Percentiles rank a stretch among this genome's conserved stretches.
phyloP scores from a whole-genome alignment of 2,113 vertebrate species.

The Carettochelys insculpta region DNA sequence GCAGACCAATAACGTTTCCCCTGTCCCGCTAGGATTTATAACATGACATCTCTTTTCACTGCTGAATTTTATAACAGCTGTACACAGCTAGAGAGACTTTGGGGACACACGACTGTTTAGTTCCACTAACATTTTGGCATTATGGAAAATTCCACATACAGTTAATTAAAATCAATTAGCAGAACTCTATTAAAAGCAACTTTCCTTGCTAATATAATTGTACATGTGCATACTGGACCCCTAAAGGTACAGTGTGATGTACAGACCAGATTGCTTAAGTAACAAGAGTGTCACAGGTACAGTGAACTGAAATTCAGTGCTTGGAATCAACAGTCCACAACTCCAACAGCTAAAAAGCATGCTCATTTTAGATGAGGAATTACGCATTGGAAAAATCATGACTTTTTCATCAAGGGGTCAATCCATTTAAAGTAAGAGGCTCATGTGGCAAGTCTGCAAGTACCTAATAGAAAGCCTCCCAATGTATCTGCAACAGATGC shows the following conservation, averaged over 20 bases:
- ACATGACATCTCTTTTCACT: not conserved
- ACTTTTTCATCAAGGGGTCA: slow-evolving; percentile 55
- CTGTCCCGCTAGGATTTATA: not conserved
- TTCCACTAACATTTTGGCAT: not conserved
- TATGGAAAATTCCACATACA: not conserved
- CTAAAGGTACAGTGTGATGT: not conserved
- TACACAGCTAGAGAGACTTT: not conserved
- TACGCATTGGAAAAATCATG: slow-evolving; percentile 10
- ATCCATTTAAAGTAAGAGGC: slow-evolving; percentile 51
- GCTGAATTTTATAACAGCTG: not conserved
- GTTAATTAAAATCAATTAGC: not conserved
- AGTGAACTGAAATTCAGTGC: slow-evolving; percentile 37
- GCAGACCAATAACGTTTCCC: not conserved
- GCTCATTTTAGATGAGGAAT: slow-evolving; percentile 42
- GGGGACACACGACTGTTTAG: not conserved
- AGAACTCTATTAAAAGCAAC: not conserved
- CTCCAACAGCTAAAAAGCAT: slow-evolving; percentile 5
- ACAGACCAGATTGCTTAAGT: not conserved
- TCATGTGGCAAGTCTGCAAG: slow-evolving; percentile 45
- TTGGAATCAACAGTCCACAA: not conserved
- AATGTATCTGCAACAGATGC: slow-evolving; percentile 31
- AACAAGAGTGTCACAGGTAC: not conserved
- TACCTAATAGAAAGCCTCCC: slow-evolving; percentile 33
- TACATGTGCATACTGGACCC: not conserved
- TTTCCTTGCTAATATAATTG: not conserved